Conservation (phyloP, 2,888 invertebrate genomes). For the Lasiommata megera region DNA sequence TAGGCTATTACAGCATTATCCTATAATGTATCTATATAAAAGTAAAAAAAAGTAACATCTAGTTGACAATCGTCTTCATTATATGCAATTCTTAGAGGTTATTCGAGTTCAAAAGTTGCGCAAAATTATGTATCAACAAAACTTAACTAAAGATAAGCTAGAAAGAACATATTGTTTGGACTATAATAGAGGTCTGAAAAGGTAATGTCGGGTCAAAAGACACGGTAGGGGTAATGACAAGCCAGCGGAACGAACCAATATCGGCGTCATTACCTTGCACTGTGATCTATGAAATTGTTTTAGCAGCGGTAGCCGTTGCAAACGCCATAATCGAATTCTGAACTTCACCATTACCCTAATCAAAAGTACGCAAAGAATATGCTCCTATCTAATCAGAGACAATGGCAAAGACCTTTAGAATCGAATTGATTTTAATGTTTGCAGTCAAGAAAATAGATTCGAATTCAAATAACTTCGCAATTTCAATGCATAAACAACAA, state of each 20-base stretch:
- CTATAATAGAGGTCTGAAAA: constrained; percentile 29
- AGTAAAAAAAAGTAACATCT: no score
- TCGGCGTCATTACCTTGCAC: constrained; percentile 36
- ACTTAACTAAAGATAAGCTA: constrained; percentile 49
- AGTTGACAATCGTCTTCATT: no score
- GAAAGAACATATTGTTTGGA: constrained; percentile 47
- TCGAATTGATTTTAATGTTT: constrained; percentile 13
- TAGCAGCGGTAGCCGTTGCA: constrained; percentile 50
- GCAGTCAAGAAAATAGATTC: constrained; percentile 16
- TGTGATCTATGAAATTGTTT: constrained; percentile 47
- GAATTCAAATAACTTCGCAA: constrained; percentile 12
- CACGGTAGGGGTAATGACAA: constrained; percentile 71
- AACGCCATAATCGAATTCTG: constrained; percentile 51
- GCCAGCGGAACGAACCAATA: constrained; percentile 54
- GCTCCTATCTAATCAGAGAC: constrained; percentile 18
- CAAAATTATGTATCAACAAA: constrained; percentile 39
- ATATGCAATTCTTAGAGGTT: not conserved
- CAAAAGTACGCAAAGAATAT: constrained; percentile 26
- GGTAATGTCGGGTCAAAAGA: constrained; percentile 65
- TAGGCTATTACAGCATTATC: no score
- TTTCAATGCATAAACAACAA: not conserved
- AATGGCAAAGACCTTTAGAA: constrained; percentile 16
- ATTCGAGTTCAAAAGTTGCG: not conserved
- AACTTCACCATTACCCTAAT: constrained; percentile 28
- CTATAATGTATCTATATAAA: no score